Conservation (phyloP, 2,797 vertebrate species). For the Bradypus variegatus region DNA sequence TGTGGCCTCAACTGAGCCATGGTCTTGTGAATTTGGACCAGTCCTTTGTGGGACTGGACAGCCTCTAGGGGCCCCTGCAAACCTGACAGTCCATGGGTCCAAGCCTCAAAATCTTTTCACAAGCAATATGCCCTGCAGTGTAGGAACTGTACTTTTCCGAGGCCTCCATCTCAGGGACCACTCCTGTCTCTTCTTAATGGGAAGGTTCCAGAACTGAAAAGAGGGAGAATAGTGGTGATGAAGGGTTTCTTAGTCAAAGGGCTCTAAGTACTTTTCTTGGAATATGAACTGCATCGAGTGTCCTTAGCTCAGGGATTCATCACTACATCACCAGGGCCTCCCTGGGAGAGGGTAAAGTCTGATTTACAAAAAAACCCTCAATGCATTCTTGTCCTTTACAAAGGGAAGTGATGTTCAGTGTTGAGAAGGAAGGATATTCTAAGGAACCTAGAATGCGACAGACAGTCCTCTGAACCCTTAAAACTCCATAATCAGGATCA, state of each 20-base stretch:
- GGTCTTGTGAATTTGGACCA: not conserved
- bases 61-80: not conserved
- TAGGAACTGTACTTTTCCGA: not conserved
- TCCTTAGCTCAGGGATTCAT: constrained; percentile 13
- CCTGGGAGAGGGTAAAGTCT: not conserved
- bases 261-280: constrained; percentile 7
- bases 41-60: not conserved
- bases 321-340: not conserved
- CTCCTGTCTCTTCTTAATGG: not conserved
- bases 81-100: not conserved
- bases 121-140: not conserved
- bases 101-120: not conserved
- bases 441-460: constrained; percentile 22
- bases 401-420: not conserved
- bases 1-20: not conserved
- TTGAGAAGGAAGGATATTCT: not conserved
- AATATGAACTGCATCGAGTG: not conserved
- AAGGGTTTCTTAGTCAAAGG: constrained; percentile 16
- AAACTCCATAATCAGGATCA: constrained; percentile 36
- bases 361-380: not conserved
- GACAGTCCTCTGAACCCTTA: constrained; percentile 8
- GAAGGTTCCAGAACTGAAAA: constrained; percentile 1
- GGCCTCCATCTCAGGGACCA: not conserved
- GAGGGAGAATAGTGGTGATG: not conserved
- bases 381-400: constrained; percentile 14